Evolutionary conservation across 2,888 invertebrate species (phyloP), one percentile per base, ranked within the genome.

Genomic region (Chouioia cunea): DNA sequence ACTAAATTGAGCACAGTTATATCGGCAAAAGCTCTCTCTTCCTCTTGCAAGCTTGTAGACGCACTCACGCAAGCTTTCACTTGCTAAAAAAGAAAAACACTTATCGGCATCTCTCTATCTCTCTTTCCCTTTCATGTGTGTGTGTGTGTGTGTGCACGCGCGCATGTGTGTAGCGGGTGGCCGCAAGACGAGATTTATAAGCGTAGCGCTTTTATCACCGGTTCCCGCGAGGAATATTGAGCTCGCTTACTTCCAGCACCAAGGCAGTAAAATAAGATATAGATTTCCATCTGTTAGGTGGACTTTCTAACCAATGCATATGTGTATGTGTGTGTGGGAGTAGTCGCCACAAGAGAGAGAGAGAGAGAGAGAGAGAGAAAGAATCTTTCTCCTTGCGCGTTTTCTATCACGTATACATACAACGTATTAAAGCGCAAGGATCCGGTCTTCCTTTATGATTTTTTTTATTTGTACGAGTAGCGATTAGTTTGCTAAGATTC

Each of bases 221-320:
- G 53, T 20, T 44, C 27, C 16, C 62, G 46, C 74, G 74, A 70
- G 70, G 79, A 80, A 80, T 82, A 82, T 83, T 80, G 80, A 82
- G 79, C 77, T 78, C 80, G 80, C 50, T 18, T 4, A 36, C 16
- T 50, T 50, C 4, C 4, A 50, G 18, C 16, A 48, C 48, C 66
- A 36, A 76, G 79, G 79, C 79, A 79, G 79, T 83, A 83, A 83
- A 84, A 83, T 83, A 83, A 84, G 83, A 84, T 85, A 84, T 82
- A 85, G 85, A 84, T 85, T 85, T 84, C 82, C 84, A 84, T 84
- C 85, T 83, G 82, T 63, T 36, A 43, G 65, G 81, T 81, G 73
- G 81, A 84, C 84, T 84, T 84, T 85, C 84, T 84, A 83, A 79
- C 77, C 77, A 79, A 74, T 75, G 78, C 73, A 74, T 74, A 60